phyloP scores from a whole-genome alignment of 2,797 vertebrate species.

The Champsocephalus gunnari region DNA sequence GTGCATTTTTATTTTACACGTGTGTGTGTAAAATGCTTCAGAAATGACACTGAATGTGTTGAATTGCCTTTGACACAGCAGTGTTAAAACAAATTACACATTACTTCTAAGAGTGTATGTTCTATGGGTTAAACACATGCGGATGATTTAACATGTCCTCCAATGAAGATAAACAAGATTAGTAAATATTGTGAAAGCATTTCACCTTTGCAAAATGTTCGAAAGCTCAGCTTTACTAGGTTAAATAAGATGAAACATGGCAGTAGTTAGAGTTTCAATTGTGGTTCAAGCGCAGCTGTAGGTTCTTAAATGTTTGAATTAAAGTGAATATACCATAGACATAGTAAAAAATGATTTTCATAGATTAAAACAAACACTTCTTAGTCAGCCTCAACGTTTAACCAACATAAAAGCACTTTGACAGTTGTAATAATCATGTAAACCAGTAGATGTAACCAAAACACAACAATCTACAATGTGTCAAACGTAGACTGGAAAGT shows the following conservation, averaged over 20 bases:
- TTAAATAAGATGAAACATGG: not conserved
- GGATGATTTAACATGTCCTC: not conserved
- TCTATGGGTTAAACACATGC: not conserved
- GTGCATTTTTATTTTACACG: no score
- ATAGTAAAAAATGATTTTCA: not conserved
- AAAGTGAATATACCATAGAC: not conserved
- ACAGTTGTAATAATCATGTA: not conserved
- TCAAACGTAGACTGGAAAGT: not conserved
- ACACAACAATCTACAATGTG: not conserved
- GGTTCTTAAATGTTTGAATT: not conserved
- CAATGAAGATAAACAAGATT: not conserved
- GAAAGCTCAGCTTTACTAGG: not conserved
- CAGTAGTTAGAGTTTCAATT: not conserved
- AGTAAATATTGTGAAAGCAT: not conserved
- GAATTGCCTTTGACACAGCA: no score
- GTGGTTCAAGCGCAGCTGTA: not conserved
- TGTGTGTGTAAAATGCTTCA: no score
- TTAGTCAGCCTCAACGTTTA: not conserved
- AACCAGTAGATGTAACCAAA: conserved; percentile 27
- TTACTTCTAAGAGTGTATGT: no score
- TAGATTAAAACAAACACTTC: not conserved
- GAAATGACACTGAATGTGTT: no score
- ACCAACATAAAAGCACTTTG: not conserved
- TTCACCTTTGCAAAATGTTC: not conserved
- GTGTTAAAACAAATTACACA: no score